These are phyloP conservation scores for Cynodonichthys magdalenae DNA, from an alignment of 2,797 vertebrate species.

Conservation along the genomic window DNA sequence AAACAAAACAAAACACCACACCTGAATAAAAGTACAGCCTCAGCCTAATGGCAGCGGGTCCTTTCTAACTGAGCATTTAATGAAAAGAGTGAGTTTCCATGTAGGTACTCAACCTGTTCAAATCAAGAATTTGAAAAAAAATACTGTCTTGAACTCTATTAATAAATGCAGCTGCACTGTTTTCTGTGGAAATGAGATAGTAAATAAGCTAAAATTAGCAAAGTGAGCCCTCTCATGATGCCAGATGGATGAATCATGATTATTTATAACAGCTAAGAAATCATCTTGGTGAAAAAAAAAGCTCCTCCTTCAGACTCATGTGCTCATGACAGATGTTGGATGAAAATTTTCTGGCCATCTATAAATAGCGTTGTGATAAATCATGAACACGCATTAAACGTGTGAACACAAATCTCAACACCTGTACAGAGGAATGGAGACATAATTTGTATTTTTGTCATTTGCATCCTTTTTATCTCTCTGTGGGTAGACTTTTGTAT, in stretches of 20 bases:
- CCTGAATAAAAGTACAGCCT: slow-evolving; percentile 21
- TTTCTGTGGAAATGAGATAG: slow-evolving; percentile 7
- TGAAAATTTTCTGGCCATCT: slow-evolving; percentile 58
- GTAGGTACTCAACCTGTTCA: slow-evolving; percentile 17
- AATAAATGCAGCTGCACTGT: slow-evolving; percentile 13
- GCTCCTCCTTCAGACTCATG: slow-evolving; percentile 41
- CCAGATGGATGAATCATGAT: slow-evolving; percentile 24
- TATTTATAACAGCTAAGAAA: slow-evolving; percentile 38
- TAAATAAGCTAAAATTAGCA: slow-evolving; percentile 47
- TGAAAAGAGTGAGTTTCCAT: slow-evolving; percentile 9
- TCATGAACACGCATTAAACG: slow-evolving; percentile 31
- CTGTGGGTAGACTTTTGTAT: not conserved
- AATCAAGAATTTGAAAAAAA: slow-evolving; percentile 14
- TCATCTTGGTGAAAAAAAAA: slow-evolving; percentile 32
- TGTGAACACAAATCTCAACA: slow-evolving; percentile 21
- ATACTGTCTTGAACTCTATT: slow-evolving; percentile 22
- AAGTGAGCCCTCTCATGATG: slow-evolving; percentile 32
- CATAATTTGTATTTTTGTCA: not conserved
- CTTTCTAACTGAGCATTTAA: slow-evolving; percentile 48
- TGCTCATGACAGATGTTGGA: slow-evolving; percentile 49
- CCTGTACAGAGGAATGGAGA: slow-evolving; percentile 1
- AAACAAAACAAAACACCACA: slow-evolving; percentile 4
- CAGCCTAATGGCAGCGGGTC: slow-evolving; percentile 35
- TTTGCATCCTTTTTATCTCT: not conserved
- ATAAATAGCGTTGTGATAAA: slow-evolving; percentile 72